Conservation (phyloP, 2,113 vertebrate species). For the Casuarius casuarius region DNA sequence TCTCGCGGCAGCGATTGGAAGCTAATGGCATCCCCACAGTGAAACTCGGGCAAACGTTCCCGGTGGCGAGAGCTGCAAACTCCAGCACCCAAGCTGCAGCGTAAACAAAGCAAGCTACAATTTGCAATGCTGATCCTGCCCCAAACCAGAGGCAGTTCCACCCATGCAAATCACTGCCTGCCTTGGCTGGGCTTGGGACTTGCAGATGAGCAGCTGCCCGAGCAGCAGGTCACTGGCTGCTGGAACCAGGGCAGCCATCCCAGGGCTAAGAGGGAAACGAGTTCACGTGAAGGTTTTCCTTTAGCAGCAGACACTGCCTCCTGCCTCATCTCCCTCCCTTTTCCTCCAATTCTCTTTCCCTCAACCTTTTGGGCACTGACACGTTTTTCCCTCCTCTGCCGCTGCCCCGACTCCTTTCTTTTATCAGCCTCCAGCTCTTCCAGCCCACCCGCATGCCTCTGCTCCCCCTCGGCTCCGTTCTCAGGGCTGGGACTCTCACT, state of each 20-base stretch:
- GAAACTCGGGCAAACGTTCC: not conserved
- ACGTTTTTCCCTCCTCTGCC: not conserved
- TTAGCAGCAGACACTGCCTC: not conserved
- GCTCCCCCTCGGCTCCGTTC: not conserved
- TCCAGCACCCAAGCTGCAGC: not conserved
- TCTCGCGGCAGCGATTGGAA: not conserved
- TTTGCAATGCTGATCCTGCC: not conserved
- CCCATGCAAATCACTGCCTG: not conserved
- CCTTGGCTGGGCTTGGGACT: not conserved
- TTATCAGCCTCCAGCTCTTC: not conserved
- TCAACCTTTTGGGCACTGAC: not conserved
- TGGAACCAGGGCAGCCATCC: not conserved
- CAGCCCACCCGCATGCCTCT: not conserved
- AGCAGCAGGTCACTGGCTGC: not conserved
- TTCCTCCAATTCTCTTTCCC: not conserved
- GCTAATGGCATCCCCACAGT: not conserved
- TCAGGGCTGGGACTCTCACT: not conserved
- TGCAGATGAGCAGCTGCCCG: not conserved
- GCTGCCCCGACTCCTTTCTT: not conserved
- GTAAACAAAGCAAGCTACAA: not conserved
- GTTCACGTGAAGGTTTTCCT: not conserved
- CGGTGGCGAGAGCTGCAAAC: fast-evolving
- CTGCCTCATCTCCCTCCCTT: not conserved
- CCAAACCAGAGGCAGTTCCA: not conserved
- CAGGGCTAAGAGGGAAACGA: not conserved